Evolutionary conservation across 2,888 invertebrate species (phyloP).

Genomic region (Zaprionus obscuricornis): DNA sequence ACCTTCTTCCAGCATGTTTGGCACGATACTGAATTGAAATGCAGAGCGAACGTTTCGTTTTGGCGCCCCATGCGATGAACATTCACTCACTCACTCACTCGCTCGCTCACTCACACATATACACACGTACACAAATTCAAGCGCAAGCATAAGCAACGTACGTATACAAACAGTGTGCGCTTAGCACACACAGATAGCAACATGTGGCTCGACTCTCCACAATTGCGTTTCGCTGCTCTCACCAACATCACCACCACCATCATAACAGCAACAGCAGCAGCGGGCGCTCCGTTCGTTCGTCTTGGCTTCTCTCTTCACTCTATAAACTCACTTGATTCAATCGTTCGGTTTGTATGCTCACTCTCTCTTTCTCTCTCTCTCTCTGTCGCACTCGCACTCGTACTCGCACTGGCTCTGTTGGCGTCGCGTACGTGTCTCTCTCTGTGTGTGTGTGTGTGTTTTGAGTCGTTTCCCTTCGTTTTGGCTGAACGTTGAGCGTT

Average conservation of each 20-base stretch:
- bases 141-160: slow-evolving; percentile 29
- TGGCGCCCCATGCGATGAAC: slow-evolving; percentile 68
- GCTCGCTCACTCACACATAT: slow-evolving; percentile 28
- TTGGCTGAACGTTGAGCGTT: slow-evolving; percentile 21
- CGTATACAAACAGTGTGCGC: slow-evolving; percentile 20
- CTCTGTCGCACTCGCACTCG: slow-evolving; percentile 1
- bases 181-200: slow-evolving; percentile 65
- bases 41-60: slow-evolving; percentile 51
- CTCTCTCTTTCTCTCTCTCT: slow-evolving; percentile 3
- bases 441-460: slow-evolving; percentile 8
- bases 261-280: too few species aligned
- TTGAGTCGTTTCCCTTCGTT: slow-evolving; percentile 19
- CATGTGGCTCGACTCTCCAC: slow-evolving; percentile 72
- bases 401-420: slow-evolving; percentile 19
- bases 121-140: slow-evolving; percentile 18
- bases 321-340: too few species aligned
- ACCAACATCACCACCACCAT: slow-evolving; percentile 8
- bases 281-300: too few species aligned
- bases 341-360: too few species aligned
- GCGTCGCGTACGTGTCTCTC: slow-evolving; percentile 10
- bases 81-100: slow-evolving; percentile 31
- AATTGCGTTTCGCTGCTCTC: slow-evolving; percentile 39
- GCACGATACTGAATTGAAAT: slow-evolving; percentile 68
- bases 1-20: slow-evolving; percentile 82
- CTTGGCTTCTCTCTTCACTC: too few species aligned